Percentiles rank a stretch among this genome's conserved stretches.
Evolutionary conservation across 2,888 invertebrate genomes (phyloP).

Genomic region (Andrena fulva): DNA sequence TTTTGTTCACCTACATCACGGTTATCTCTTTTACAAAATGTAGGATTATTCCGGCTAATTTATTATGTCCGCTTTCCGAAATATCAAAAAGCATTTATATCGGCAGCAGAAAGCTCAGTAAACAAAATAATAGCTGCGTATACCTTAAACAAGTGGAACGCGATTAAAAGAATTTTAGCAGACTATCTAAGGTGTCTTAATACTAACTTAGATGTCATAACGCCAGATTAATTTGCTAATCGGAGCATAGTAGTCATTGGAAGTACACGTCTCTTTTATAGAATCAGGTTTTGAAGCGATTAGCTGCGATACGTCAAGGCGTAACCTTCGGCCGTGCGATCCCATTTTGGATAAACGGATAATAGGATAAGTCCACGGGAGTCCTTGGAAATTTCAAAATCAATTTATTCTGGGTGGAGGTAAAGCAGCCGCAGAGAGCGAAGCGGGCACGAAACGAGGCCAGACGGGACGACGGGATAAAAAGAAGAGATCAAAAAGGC

Average conservation of each 20-base stretch:
- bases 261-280: background rate
- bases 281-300: background rate
- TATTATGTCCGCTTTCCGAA: no score
- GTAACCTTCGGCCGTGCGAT: background rate
- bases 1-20: no score
- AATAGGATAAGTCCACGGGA: conserved; percentile 18
- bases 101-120: no score
- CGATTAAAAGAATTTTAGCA: no score
- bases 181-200: no score
- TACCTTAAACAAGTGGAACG: no score
- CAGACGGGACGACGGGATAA: conserved; percentile 26
- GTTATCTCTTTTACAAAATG: no score
- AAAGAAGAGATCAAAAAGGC: conserved; percentile 16
- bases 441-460: conserved; percentile 46
- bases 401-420: conserved; percentile 32
- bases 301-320: background rate
- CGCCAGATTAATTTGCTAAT: no score
- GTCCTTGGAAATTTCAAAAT: conserved; percentile 33
- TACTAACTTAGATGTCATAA: no score
- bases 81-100: no score
- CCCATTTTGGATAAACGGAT: conserved; percentile 28
- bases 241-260: background rate
- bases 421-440: conserved; percentile 32
- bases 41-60: no score
- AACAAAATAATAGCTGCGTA: no score